Conservation (phyloP, 2,888 invertebrate species). For the Ramazzottius varieornatus region DNA sequence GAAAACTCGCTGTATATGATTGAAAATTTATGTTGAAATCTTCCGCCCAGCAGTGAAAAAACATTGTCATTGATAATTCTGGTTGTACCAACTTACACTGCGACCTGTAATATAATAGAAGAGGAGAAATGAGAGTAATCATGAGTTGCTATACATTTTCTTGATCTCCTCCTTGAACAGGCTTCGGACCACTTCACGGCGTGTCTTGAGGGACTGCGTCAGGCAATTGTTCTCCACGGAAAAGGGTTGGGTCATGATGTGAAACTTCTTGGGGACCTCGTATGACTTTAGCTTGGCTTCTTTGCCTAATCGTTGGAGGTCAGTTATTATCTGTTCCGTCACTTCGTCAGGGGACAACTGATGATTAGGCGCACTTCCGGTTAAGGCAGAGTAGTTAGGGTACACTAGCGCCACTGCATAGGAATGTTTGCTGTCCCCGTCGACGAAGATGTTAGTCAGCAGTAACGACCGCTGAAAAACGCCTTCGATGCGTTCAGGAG, state of each 20-base stretch:
- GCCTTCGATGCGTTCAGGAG: slow-evolving; percentile 26
- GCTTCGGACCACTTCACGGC: slow-evolving; percentile 11
- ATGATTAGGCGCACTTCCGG: neutral
- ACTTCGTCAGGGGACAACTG: neutral
- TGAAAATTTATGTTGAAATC: too few relatives aligned
- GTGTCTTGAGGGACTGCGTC: slow-evolving; percentile 24
- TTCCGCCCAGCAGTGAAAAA: too few relatives aligned
- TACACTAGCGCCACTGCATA: slow-evolving; percentile 24
- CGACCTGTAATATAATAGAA: too few relatives aligned
- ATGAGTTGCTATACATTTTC: neutral
- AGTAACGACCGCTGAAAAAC: slow-evolving; percentile 20
- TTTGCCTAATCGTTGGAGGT: neutral
- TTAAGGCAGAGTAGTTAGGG: slow-evolving; percentile 20
- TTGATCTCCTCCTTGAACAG: neutral
- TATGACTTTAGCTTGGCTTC: slow-evolving; percentile 13
- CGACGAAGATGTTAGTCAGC: slow-evolving; percentile 11
- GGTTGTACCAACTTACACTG: too few relatives aligned
- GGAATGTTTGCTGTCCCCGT: slow-evolving; percentile 21
- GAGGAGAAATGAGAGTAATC: too few relatives aligned
- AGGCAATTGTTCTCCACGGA: slow-evolving; percentile 23
- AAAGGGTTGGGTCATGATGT: slow-evolving; percentile 18
- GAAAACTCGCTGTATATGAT: too few relatives aligned
- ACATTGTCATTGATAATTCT: too few relatives aligned
- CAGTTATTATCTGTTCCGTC: neutral
- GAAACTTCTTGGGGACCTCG: slow-evolving; percentile 17